A percentile compares a stretch with the other conserved stretches of the same genome.
phyloP scores from a whole-genome alignment of 23 tunicate species.

The Styela plicata region DNA sequence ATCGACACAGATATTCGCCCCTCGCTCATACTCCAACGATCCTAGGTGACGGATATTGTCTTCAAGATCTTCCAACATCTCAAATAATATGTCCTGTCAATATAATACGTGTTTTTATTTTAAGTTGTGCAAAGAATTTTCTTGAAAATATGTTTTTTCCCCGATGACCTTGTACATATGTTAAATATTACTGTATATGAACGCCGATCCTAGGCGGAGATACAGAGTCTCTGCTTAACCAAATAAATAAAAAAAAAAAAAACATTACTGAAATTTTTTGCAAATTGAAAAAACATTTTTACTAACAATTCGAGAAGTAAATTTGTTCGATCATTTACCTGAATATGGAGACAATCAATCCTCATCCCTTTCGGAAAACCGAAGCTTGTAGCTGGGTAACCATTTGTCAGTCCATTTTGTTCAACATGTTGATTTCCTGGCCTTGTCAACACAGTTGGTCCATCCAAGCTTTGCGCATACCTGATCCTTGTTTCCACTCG shows the following conservation, averaged over 20 bases:
- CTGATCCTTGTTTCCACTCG: conserved; percentile 58
- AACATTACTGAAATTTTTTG: no score
- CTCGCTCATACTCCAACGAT: conserved; percentile 46
- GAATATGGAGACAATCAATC: conserved; percentile 21
- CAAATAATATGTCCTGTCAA: conserved; percentile 60
- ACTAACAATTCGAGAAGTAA: no score
- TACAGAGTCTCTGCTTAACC: no score
- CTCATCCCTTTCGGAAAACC: conserved; percentile 32
- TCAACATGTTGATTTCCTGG: neutral
- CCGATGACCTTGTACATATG: no score
- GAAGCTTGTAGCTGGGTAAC: neutral
- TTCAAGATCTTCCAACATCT: conserved; percentile 87
- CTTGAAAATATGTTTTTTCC: no score
- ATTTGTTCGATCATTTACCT: no score
- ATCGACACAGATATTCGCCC: conserved; percentile 42
- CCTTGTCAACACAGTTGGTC: neutral
- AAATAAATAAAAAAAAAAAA: no score
- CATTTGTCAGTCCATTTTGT: neutral
- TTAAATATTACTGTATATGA: no score
- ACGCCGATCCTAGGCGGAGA: no score
- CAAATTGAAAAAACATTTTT: no score
- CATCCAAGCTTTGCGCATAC: conserved; percentile 46
- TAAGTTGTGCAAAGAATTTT: no score
- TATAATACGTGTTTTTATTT: no score
- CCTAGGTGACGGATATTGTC: conserved; percentile 57